Evolutionary conservation across 2,888 invertebrate genomes (phyloP), one percentile per base, ranked within the genome.

Genomic region (Amphipyra tragopoginis): DNA sequence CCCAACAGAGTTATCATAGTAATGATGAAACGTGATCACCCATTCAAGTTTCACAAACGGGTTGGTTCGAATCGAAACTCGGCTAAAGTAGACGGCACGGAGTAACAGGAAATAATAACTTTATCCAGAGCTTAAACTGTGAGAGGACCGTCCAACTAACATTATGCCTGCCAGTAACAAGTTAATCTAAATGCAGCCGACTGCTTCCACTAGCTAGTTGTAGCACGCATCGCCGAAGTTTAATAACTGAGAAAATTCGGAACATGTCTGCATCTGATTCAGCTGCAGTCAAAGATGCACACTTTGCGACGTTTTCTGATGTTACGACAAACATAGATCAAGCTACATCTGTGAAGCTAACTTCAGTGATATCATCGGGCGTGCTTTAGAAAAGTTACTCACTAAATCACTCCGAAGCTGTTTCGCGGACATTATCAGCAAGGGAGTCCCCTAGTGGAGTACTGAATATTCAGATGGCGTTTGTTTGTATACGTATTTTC

Each of bases 91-190:
- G 90, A 90, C 90, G 90, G 87, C 85, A 85, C 86, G 71, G 87
- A 89, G 89, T 93, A 93, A 88, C 93, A 89, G 92, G 94, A 93
- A 94, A 93, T 93, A 93, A 93, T 94, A 94, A 94, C 93, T 94
- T 94, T 91, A 92, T 93, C 89, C 89, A 82, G 76, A 88, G 90
- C 89, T 90, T 88, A 88, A 90, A 90, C 93, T 90, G 89, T 80
- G 85, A 88, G 89, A 91, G 89, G 90, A 91, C 90, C 89, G 92
- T 85, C 93, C 91, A 88, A 92, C 93, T 92, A 93, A 93, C 93
- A 93, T 93, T 92, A 92, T 93, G 93, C 89, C 93, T 93, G 93
- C 91, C 87, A 90, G 92, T 93, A 93, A 93, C 94, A 94, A 94
- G 92, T 93, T 93, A 93, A 94, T 94, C 92, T 93, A 93, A 94